Base-by-base conservation (phyloP, 2,113 vertebrate genomes). In the Megalops atlanticus region DNA sequence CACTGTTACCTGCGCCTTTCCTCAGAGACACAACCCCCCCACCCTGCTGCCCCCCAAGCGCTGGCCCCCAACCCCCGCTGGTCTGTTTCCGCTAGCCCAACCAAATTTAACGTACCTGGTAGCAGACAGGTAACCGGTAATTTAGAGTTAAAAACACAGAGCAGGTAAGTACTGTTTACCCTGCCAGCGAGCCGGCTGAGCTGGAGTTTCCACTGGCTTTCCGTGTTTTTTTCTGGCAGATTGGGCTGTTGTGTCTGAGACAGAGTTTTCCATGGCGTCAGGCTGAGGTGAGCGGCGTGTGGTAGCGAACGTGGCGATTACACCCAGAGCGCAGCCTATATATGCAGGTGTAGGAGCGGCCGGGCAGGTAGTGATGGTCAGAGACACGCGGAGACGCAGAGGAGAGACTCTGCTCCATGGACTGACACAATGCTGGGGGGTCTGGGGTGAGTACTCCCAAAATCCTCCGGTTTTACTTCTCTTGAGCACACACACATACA, bases 251-350 rank as follows among this genome's bases (percentile, higher is more conserved):
- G 35, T 80, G 69, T 80, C 69, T 80, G 33, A 31, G 5, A 21
- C 27, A 39, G 43, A 54, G 11, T 80, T 80, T 64, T 80, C 79
- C 79, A 80, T 54, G 69, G 18, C 79, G 79, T 74, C 79, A 80
- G 69, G 36, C 45, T 54, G 33, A 2, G 21, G 49, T 11, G 27
- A 45, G 77, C 31, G 77, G 49, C n/a, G 16, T 15, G 58, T n/a
- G 6, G 18, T 21, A 39, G 41, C 18, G 15, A 31, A 15, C 39
- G 18, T 49, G 78, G 40, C 41, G 27, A 47, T 79, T 71, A 49
- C 31, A 0, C 18, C 36, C 4, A 68, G 41, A 15, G 16, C 21
- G 36, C 40, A n/a, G 64, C 64, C 40, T 47, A 73, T 80, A 73
- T 47, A 73, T 52, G 47, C 71, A 18, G 18, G 35, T 15, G 4